Evolutionary conservation across 2,888 invertebrate species (phyloP), one percentile per base, ranked within the genome.

Genomic region (Tricholauxania praeusta): DNA sequence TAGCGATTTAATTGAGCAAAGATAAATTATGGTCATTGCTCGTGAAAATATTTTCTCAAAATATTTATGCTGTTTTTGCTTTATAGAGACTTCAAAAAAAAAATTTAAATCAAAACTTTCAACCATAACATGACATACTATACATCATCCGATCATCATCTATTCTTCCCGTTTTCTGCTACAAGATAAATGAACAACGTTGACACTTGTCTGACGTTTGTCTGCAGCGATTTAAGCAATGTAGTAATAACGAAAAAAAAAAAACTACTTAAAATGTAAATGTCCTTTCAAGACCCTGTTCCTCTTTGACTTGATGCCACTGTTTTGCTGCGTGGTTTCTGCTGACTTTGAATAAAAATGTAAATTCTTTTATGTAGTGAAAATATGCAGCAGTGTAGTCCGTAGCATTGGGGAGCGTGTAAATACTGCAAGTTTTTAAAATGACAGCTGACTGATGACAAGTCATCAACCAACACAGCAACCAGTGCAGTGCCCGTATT

Each of bases 251-350:
- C 1, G 3, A 22, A 22, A 28, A 28, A 67, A 55, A 55, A 55
- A 84, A 84, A 84, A 84, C 83, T 84, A 84, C 84, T 84, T 84
- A 84, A 84, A 84, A 80, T 80, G 79, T 79, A 77, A 80, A 80
- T 80, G 78, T 78, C 75, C 77, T 78, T 79, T 73, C 71, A 12
- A 19, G 51, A 49, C 32, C 19, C 52, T 51, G 12, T n/a, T 69
- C 60, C 14, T 10, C 57, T 48, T 8, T 48, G 53, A 14, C 67
- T 14, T 32, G 32, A 39, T 39, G 39, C 39, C 10, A 39, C 10
- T 47, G 28, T n/a, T 10, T n/a, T 47, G 63, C 51, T 28, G 60
- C 51, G 60, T 22, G 19, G 12, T 8, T 39, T 17, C 22, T 48
- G 57, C 51, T 69, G 69, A 69, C 69, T 60, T 69, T 69, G 69